phyloP scores from a whole-genome alignment of 2,797 vertebrate genomes.

The Cygnus olor region DNA sequence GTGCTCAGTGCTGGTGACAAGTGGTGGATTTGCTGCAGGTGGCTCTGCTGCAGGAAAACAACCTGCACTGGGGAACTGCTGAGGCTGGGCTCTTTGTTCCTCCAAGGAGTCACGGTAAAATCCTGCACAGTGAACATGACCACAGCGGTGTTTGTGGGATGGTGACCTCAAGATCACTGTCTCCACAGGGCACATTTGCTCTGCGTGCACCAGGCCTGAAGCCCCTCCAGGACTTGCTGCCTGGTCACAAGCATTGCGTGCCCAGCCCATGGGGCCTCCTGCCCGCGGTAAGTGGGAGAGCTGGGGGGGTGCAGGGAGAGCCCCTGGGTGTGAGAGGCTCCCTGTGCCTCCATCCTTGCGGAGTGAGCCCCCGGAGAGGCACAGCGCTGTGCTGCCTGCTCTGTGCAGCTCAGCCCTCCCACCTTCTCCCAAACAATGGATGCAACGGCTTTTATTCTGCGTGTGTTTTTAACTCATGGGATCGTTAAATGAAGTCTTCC shows the following conservation, averaged over 20 bases:
- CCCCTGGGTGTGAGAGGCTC: background rate
- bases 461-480: no score
- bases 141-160: accelerated
- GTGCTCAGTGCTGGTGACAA: background rate
- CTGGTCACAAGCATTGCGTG: accelerated
- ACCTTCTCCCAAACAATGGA: no score
- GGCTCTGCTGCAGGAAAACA: background rate
- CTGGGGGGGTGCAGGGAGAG: no score
- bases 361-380: no score
- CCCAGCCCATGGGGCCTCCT: background rate
- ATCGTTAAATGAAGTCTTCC: no score
- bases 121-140: background rate
- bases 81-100: background rate
- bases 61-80: no score
- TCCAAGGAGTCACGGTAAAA: background rate
- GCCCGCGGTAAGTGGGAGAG: accelerated
- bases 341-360: no score
- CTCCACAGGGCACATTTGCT: accelerated
- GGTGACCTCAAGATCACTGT: accelerated
- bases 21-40: background rate
- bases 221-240: background rate
- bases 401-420: no score
- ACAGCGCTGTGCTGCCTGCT: no score
- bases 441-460: no score
- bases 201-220: background rate